phyloP scores from a whole-genome alignment of 2,888 invertebrate genomes.

The Tuta absoluta region DNA sequence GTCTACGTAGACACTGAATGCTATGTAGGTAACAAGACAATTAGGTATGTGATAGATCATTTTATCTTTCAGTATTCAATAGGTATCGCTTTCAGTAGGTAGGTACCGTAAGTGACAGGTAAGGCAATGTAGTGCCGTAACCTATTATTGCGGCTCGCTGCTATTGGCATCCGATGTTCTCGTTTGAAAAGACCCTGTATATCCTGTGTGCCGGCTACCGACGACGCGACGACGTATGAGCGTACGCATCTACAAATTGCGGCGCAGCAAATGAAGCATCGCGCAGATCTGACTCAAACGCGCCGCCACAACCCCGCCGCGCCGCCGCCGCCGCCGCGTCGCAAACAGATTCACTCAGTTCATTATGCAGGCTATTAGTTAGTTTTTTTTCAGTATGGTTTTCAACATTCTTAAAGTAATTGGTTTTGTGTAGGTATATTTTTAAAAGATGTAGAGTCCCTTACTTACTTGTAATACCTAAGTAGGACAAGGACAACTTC shows the following conservation, averaged over 20 bases:
- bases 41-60: too few species aligned
- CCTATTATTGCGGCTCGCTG: too few species aligned
- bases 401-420: neutral
- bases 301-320: slow-evolving; percentile 41
- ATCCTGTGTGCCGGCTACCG: neutral
- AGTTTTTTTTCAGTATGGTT: neutral
- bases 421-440: neutral
- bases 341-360: slow-evolving; percentile 31
- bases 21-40: too few species aligned
- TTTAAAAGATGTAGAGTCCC: too few species aligned
- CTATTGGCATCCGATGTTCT: too few species aligned
- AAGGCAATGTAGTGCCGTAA: too few species aligned
- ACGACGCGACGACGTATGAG: slow-evolving; percentile 24
- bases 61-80: too few species aligned
- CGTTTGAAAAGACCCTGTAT: neutral
- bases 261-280: slow-evolving; percentile 57
- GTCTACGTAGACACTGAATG: too few species aligned
- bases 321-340: slow-evolving; percentile 41
- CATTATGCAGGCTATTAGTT: slow-evolving; percentile 1
- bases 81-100: too few species aligned
- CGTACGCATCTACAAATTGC: slow-evolving; percentile 57
- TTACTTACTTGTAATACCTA: too few species aligned
- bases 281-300: slow-evolving; percentile 48
- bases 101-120: too few species aligned
- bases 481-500: too few species aligned